phyloP scores from a whole-genome alignment of 2,888 invertebrate species.

The Serripes groenlandicus region DNA sequence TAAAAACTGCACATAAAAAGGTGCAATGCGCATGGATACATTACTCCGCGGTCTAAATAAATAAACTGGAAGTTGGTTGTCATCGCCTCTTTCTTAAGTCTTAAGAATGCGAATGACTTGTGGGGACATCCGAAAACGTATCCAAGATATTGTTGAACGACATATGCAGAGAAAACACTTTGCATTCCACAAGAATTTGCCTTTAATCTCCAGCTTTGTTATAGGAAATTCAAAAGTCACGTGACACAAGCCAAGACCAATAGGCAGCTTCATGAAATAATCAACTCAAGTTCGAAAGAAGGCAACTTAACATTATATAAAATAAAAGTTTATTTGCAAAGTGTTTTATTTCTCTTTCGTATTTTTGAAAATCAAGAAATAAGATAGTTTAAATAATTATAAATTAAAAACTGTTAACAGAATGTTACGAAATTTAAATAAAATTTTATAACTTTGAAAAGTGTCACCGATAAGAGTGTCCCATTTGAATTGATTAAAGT shows the following conservation, averaged over 20 bases:
- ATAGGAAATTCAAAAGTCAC: background rate
- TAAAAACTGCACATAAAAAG: constrained; percentile 15
- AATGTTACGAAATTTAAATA: constrained; percentile 31
- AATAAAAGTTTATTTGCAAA: constrained; percentile 31
- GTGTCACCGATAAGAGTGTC: constrained; percentile 17
- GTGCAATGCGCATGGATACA: constrained; percentile 12
- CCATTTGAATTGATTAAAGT: constrained; percentile 22
- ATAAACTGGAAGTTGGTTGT: constrained; percentile 4
- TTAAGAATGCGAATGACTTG: constrained; percentile 4
- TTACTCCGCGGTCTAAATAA: constrained; percentile 5
- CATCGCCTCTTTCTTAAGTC: background rate
- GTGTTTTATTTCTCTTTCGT: constrained; percentile 16
- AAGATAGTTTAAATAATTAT: constrained; percentile 7
- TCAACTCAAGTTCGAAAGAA: constrained; percentile 33
- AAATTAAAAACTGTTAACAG: constrained; percentile 22
- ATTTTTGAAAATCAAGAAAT: constrained; percentile 14
- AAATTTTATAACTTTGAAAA: constrained; percentile 20
- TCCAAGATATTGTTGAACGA: constrained; percentile 8
- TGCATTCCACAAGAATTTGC: constrained; percentile 10
- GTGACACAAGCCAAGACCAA: constrained; percentile 24
- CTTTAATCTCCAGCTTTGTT: constrained; percentile 5
- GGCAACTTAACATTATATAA: constrained; percentile 29
- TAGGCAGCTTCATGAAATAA: background rate
- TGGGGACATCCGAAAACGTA: constrained; percentile 14
- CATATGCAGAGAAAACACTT: constrained; percentile 25